Evolutionary conservation across 2,113 vertebrate genomes (phyloP), one percentile per base, ranked within the genome.

Genomic region (Cryptotis parvus): DNA sequence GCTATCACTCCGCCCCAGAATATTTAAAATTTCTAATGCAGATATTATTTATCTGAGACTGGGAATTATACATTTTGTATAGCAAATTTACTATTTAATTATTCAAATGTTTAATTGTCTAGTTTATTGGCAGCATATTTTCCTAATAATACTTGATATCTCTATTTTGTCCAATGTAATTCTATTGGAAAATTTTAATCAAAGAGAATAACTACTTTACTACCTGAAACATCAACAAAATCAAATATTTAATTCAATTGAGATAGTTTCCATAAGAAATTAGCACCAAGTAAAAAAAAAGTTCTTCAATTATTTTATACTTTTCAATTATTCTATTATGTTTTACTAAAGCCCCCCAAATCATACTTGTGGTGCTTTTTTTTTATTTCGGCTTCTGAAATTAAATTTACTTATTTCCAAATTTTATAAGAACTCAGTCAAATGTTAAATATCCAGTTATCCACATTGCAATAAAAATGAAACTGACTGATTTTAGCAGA

Each of bases 11-110:
- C n/a, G n/a, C n/a, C n/a, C 24, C 20, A 75, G 86, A 78, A 69
- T 92, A 78, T 82, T 81, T 79, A 91, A 88, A 80, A 78, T 15
- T 78, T 9, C 26, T 61, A 88, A 93, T 70, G 63, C 6, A 68
- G 41, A 78, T 65, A 73, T 37, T 37, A 65, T 26, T 6, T 2
- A 37, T 58, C 37, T 29, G 63, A 27, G 66, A 94, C 76, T 73
- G 15, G 43, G 33, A 18, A 49, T 39, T 87, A 91, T 61, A 76
- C 6, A 83, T 66, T 78, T 4, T n/a, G 18, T 63, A 82, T 82
- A 79, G 72, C 61, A 83, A 63, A 24, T 63, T 85, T 26, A 52
- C 2, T 49, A 78, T 89, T 89, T 92, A 26, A 73, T 11, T 89
- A 87, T 89, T 85, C 29, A 85, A 33, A 61, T 63, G 4, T 45